Conservation (phyloP, 2,113 vertebrate species). For the Stercorarius parasiticus region DNA sequence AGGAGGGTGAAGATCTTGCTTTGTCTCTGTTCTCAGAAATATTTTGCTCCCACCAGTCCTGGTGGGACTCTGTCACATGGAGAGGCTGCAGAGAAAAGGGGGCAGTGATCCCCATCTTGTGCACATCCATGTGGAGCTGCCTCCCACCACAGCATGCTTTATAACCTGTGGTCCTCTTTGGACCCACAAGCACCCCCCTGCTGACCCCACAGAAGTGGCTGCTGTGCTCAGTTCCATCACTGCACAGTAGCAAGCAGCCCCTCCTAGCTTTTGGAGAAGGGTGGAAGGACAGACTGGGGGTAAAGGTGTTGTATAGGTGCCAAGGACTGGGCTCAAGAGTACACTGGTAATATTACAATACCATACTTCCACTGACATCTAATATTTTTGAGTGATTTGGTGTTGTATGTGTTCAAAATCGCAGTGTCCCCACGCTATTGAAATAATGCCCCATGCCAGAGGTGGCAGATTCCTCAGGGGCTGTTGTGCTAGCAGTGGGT, state of each 20-base stretch:
- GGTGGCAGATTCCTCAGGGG: background rate
- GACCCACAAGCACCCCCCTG: accelerated
- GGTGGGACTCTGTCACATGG: background rate
- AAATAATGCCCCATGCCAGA: background rate
- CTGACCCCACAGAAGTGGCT: background rate
- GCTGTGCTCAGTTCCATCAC: background rate
- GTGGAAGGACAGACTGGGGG: background rate
- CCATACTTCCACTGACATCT: background rate
- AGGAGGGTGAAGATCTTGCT: background rate
- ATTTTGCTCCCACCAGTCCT: background rate
- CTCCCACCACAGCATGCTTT: background rate
- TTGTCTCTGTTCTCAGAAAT: background rate
- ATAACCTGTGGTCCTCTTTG: background rate
- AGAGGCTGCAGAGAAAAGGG: background rate
- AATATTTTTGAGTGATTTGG: background rate
- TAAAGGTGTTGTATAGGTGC: background rate
- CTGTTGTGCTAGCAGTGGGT: background rate
- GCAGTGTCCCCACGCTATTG: accelerated
- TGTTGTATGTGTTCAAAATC: background rate
- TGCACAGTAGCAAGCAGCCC: background rate
- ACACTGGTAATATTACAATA: background rate
- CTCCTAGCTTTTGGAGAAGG: background rate
- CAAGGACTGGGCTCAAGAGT: background rate
- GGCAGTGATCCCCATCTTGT: background rate
- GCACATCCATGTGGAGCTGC: background rate